phyloP scores from a whole-genome alignment of 2,797 vertebrate species.

The Microctenopoma steveboyesi region DNA sequence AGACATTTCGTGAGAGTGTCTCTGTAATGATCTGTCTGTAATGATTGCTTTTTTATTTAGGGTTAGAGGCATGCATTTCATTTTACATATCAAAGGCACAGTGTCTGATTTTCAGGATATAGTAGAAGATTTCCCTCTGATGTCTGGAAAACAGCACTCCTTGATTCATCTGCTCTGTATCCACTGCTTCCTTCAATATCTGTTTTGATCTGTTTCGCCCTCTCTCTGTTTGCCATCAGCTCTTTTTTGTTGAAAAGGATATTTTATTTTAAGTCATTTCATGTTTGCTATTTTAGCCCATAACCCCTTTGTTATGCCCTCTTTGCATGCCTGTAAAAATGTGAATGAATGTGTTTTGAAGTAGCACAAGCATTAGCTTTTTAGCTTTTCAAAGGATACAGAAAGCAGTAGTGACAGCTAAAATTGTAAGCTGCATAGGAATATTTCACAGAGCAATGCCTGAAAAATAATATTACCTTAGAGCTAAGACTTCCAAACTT shows the following conservation, averaged over 20 bases:
- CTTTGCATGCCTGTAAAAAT: conserved; percentile 21
- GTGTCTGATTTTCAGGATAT: conserved; percentile 57
- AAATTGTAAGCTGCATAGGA: conserved; percentile 5
- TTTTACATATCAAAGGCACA: conserved; percentile 68
- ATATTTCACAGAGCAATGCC: conserved; percentile 10
- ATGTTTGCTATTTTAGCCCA: conserved; percentile 24
- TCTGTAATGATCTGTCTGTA: conserved; percentile 9
- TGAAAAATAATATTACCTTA: neutral
- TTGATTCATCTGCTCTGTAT: conserved; percentile 33
- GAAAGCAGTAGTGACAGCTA: conserved; percentile 10
- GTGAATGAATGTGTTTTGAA: conserved; percentile 15
- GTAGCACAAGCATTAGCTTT: conserved; percentile 15
- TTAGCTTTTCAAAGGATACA: conserved; percentile 30
- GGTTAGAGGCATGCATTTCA: conserved; percentile 41
- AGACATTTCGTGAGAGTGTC: conserved; percentile 19
- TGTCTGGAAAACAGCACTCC: conserved; percentile 45
- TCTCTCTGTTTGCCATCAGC: neutral
- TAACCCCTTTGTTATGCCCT: neutral
- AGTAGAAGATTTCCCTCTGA: conserved; percentile 67
- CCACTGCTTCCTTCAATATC: conserved; percentile 17
- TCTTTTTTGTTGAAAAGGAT: conserved; percentile 22
- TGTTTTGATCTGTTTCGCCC: conserved; percentile 31
- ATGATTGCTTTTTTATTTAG: conserved; percentile 44
- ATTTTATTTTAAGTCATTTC: conserved; percentile 28
- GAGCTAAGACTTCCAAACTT: neutral